phyloP scores from a whole-genome alignment of 2,797 vertebrate genomes.

The Rhodeus uyekii region DNA sequence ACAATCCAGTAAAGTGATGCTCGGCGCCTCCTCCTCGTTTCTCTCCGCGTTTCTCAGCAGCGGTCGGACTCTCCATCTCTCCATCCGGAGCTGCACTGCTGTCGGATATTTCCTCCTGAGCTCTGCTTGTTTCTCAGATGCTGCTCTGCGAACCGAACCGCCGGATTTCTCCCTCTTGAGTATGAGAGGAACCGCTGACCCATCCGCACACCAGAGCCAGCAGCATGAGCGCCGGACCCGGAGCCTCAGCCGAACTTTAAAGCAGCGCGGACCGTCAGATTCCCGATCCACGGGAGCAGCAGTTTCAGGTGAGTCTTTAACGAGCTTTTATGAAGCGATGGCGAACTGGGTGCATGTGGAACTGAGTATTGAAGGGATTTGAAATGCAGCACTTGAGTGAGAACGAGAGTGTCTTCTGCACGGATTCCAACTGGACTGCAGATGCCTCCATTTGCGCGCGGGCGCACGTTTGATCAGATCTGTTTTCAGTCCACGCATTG shows the following conservation, averaged over 20 bases:
- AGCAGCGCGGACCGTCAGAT: constrained; percentile 70
- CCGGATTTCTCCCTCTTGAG: constrained; percentile 88
- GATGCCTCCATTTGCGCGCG: constrained; percentile 27
- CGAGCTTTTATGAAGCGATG: too few species aligned
- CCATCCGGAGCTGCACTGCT: constrained; percentile 55
- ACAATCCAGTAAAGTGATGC: constrained; percentile 74
- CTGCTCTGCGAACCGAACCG: constrained; percentile 80
- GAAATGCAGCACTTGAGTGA: constrained; percentile 20
- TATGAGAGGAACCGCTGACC: constrained; percentile 95
- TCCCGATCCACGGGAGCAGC: constrained; percentile 75
- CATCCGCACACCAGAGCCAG: constrained; percentile 83
- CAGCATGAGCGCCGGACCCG: constrained; percentile 79
- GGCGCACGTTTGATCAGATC: neutral
- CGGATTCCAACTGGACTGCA: constrained; percentile 26
- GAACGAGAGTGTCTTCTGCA: constrained; percentile 23
- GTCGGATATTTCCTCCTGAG: constrained; percentile 32
- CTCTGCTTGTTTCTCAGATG: constrained; percentile 71
- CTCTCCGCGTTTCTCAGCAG: constrained; percentile 64
- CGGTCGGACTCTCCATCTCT: constrained; percentile 60
- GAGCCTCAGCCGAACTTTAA: constrained; percentile 79
- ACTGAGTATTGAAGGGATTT: constrained; percentile 36
- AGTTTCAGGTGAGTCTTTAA: constrained; percentile 80
- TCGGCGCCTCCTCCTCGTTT: constrained; percentile 78
- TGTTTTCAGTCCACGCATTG: constrained; percentile 25
- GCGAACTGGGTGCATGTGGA: constrained; percentile 48